phyloP scores from a whole-genome alignment of 2,888 invertebrate genomes.

The Ischnura elegans region DNA sequence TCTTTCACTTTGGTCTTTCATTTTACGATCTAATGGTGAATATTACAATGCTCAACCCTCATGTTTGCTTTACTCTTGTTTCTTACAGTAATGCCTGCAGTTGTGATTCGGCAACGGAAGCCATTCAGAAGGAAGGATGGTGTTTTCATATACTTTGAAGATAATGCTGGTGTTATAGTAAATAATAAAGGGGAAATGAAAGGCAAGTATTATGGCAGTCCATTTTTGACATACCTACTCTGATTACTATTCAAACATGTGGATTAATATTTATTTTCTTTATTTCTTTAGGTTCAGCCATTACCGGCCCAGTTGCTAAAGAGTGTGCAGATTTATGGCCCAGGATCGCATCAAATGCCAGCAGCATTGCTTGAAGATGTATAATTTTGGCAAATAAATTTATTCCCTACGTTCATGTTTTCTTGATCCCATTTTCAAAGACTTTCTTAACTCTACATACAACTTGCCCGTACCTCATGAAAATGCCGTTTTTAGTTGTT shows the following conservation, averaged over 20 bases:
- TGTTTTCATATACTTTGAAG: constrained; percentile 99
- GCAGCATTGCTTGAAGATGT: constrained; percentile 93
- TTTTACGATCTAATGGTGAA: neutral
- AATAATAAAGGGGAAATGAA: constrained; percentile 99
- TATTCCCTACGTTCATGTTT: constrained; percentile 34
- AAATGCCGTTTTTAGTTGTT: neutral
- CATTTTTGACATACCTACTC: too few relatives aligned
- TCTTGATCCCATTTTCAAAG: neutral
- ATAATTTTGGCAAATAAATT: constrained; percentile 68
- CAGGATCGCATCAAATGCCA: constrained; percentile 99
- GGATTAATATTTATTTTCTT: neutral
- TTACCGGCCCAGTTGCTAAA: constrained; percentile 99
- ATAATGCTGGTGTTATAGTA: constrained; percentile 99
- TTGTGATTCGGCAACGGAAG: constrained; percentile 98
- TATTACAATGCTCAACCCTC: neutral
- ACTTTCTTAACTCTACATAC: too few relatives aligned
- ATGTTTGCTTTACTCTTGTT: constrained; percentile 44
- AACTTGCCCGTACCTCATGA: too few relatives aligned
- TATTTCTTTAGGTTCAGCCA: constrained; percentile 81
- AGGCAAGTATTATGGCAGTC: constrained; percentile 79
- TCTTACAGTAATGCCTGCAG: constrained; percentile 97
- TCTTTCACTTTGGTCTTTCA: too few relatives aligned
- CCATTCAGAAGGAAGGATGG: constrained; percentile 99
- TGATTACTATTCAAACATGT: neutral
- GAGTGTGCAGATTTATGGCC: constrained; percentile 99